A percentile compares a stretch with the other conserved stretches of the same genome.
These are phyloP conservation scores for Gorsachius magnificus DNA, from an alignment of 2,797 vertebrate genomes.

Conservation along the genomic window DNA sequence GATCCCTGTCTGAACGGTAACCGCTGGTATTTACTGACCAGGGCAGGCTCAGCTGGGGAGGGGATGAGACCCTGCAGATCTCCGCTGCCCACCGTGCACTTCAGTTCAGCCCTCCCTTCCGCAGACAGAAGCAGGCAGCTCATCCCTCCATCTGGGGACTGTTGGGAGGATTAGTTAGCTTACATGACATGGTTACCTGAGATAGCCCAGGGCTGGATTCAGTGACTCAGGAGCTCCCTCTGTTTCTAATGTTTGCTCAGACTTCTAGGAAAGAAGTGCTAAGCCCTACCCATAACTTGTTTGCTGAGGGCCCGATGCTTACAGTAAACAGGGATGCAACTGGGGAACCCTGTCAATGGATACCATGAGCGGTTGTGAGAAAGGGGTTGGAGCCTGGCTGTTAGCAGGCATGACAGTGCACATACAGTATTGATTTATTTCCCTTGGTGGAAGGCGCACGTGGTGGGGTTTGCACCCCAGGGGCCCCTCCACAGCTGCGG, in stretches of 20 bases:
- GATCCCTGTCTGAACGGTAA: background rate
- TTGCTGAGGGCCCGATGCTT: slow-evolving; percentile 1
- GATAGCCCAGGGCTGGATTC: background rate
- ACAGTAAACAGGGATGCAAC: background rate
- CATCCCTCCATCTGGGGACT: background rate
- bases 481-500: background rate
- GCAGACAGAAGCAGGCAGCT: background rate
- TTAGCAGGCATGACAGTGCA: background rate
- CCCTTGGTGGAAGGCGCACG: background rate
- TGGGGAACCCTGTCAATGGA: background rate
- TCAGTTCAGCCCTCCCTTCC: background rate
- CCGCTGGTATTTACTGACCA: background rate
- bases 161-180: background rate
- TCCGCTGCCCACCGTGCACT: background rate
- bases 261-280: background rate
- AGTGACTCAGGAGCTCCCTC: slow-evolving; percentile 22
- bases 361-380: background rate
- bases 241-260: background rate
- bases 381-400: background rate
- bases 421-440: background rate
- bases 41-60: background rate
- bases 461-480: background rate
- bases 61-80: background rate
- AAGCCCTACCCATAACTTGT: fast-evolving
- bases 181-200: slow-evolving; percentile 11